Base-by-base conservation (phyloP, 2,797 vertebrate species). In the Geotria australis region DNA sequence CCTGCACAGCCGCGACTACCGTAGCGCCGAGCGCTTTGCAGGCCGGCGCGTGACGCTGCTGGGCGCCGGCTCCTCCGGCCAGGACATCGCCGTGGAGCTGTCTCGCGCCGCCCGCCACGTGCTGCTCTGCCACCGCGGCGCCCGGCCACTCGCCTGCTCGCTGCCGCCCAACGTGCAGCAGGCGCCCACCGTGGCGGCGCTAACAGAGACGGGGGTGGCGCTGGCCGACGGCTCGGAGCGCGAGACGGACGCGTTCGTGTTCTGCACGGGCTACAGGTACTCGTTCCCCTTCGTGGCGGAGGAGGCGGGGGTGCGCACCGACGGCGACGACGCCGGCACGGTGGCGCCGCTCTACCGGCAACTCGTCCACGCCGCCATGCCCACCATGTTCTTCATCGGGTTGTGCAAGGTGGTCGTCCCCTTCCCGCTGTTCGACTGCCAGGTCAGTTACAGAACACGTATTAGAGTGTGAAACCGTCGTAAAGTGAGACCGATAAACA, bases 191-290 rank as follows among this genome's bases (percentile, higher is more conserved):
- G 59, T 74, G 56, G 61, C 46, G 49, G 57, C 61, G 5, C 66
- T 77, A 2, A 57, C 67, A 2, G 60, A 70, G 3, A 61, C 73
- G 6, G 70, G 68, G 8, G 60, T 66, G 2, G 12, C 74, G 46
- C 73, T 76, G 60, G 64, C 68, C 65, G 75, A 79, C 1, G 72
- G 72, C 46, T 69, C 64, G 0, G 49, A 62, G 56, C 38, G 57
- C 47, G 1, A 9, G 1, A 69, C 74, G 0, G 70, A 80, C 8
- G 64, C 68, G 8, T 67, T 79, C 61, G 66, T 82, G 53, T 67
- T 78, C 65, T 79, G 79, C 63, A 81, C 78, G 1, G 79, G 77
- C 0, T 80, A 80, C 66, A 73, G 66, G 56, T 79, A 74, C 66
- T 65, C 48, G 10, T 79, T 65, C 53, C 72, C 71, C 0, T 80